A percentile compares a stretch with the other conserved stretches of the same genome.
Conservation (phyloP, 2,113 vertebrate genomes). For the Mormyrus lacerda region DNA sequence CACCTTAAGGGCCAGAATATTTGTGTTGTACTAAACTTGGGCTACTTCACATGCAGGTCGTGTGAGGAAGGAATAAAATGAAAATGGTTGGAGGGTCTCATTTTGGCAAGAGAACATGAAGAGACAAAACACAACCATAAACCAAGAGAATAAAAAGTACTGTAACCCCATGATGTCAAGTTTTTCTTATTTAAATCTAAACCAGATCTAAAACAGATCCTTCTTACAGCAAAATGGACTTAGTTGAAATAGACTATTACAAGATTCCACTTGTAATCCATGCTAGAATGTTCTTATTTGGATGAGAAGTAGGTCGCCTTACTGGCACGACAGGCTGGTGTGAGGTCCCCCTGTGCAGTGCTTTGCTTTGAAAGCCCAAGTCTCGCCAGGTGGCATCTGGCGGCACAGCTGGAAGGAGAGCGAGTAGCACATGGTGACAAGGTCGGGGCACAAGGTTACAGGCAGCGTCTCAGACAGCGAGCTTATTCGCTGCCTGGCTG, state of each 20-base stretch:
- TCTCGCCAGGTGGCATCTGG: neutral
- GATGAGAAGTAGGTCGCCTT: neutral
- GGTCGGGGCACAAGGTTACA: neutral
- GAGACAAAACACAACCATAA: neutral
- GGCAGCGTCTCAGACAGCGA: neutral
- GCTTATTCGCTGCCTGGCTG: neutral
- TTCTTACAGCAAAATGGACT: neutral
- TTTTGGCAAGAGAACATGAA: neutral
- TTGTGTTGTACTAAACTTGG: neutral
- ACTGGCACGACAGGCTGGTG: neutral
- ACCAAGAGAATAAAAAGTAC: neutral
- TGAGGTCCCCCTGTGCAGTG: neutral
- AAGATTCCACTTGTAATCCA: neutral
- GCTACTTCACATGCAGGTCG: neutral
- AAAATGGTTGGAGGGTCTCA: neutral
- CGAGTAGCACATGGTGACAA: neutral
- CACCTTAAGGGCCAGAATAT: neutral
- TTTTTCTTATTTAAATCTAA: neutral
- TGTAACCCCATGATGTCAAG: neutral
- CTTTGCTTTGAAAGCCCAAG: neutral
- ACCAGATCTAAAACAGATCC: neutral
- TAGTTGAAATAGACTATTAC: neutral
- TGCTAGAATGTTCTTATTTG: neutral
- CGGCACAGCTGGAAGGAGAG: neutral
- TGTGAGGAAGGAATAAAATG: neutral